Percentiles rank a stretch among this genome's conserved stretches.
These are phyloP conservation scores for Mohoua ochrocephala DNA, from an alignment of 2,113 vertebrate genomes.

Conservation along the genomic window DNA sequence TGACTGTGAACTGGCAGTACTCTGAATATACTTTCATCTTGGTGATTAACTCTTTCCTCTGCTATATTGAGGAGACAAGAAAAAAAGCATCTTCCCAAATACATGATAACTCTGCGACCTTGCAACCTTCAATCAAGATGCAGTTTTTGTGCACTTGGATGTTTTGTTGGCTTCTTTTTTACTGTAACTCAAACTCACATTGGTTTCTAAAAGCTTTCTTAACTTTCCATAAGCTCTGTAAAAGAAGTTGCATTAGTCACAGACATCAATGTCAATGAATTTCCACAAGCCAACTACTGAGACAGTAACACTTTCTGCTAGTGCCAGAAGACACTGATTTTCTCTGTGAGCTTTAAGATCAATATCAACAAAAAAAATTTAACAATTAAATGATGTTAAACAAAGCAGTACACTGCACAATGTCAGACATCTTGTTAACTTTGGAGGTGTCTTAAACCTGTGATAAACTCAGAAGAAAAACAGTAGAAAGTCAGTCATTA, in stretches of 20 bases:
- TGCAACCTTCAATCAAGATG: not conserved
- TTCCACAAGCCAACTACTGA: not conserved
- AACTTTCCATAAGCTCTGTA: not conserved
- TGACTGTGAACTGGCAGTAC: not conserved
- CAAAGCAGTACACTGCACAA: not conserved
- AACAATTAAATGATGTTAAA: slow-evolving; percentile 28
- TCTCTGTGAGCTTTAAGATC: not conserved
- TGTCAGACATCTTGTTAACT: slow-evolving; percentile 15
- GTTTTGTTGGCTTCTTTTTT: not conserved
- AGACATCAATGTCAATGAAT: not conserved
- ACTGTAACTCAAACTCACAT: not conserved
- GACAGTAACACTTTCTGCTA: not conserved
- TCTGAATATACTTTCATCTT: not conserved
- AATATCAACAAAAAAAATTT: not conserved
- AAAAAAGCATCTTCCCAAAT: not conserved
- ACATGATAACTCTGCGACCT: not conserved
- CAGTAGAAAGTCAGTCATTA: slow-evolving; percentile 35
- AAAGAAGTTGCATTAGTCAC: not conserved
- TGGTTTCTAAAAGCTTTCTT: not conserved
- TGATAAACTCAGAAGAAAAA: slow-evolving; percentile 31
- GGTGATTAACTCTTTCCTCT: not conserved
- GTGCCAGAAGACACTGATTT: not conserved
- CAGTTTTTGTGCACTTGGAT: not conserved
- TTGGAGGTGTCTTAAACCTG: not conserved
- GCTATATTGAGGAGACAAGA: not conserved